Percentiles rank a stretch among this genome's conserved stretches.
Conservation (phyloP, 2,888 invertebrate genomes). For the Lithophane ornitopus region DNA sequence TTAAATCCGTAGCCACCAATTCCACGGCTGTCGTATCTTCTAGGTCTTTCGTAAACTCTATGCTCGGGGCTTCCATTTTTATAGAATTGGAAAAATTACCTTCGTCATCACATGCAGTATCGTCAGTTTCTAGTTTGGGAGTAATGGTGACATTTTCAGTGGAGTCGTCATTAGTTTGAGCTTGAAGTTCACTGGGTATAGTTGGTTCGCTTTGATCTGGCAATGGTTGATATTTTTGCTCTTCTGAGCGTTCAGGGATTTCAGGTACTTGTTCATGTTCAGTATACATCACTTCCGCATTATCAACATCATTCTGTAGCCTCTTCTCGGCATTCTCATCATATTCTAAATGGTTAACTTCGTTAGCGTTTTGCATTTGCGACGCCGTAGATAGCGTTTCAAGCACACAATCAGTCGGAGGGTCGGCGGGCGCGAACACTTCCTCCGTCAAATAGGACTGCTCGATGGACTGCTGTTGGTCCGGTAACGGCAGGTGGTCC, state of each 20-base stretch:
- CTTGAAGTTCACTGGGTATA: slow-evolving; percentile 67
- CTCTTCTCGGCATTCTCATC: slow-evolving; percentile 79
- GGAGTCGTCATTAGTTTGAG: slow-evolving; percentile 45
- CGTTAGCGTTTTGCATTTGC: slow-evolving; percentile 73
- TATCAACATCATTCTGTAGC: slow-evolving; percentile 75
- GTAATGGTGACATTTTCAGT: slow-evolving; percentile 33
- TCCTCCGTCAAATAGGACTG: slow-evolving; percentile 83
- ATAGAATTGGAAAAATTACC: slow-evolving; percentile 59
- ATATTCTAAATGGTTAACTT: slow-evolving; percentile 78
- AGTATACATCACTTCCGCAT: slow-evolving; percentile 76
- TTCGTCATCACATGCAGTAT: slow-evolving; percentile 54
- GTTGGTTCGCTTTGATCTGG: slow-evolving; percentile 77
- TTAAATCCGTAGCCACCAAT: slow-evolving; percentile 90
- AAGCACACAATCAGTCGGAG: slow-evolving; percentile 75
- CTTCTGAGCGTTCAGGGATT: slow-evolving; percentile 74
- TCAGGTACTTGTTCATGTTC: slow-evolving; percentile 83
- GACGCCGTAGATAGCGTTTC: slow-evolving; percentile 74
- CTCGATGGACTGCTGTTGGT: slow-evolving; percentile 82
- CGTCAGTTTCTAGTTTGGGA: slow-evolving; percentile 45
- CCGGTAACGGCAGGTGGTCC: slow-evolving; percentile 77
- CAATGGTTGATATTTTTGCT: slow-evolving; percentile 69
- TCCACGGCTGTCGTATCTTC: slow-evolving; percentile 79
- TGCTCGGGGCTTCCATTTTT: slow-evolving; percentile 54
- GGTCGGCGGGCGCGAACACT: slow-evolving; percentile 75
- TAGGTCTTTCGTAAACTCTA: slow-evolving; percentile 61